Base-by-base conservation (phyloP, 2,113 vertebrate species). In the Tylochromis polylepis region DNA sequence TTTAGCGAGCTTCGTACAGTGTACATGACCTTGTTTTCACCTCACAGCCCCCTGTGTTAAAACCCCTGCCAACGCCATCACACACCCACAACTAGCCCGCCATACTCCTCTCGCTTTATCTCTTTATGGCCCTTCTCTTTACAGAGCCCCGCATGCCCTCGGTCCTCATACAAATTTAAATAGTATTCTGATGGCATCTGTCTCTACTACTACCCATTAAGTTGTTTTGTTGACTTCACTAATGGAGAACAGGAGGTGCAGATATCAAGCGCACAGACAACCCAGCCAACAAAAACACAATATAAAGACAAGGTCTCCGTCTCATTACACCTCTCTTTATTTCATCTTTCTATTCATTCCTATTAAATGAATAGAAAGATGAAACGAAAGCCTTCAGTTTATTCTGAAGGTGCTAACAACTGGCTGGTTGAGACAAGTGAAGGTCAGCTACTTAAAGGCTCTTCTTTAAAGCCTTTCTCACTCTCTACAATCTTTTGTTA, bases 1-100 rank as follows among this genome's bases (percentile, higher is more conserved):
- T 92, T 93, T 89, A 87, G 62, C 20, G 15, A 81, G 87, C 29
- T 86, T 87, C 80, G 67, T 58, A 56, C 24, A 72, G 78, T 51
- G 83, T 24, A 34, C 15, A 10, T 87, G 85, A 94, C 91, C 94
- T 88, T 92, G 87, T 87, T 91, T 85, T 92, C 86, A 94, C 88
- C 92, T 77, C 87, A 4, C 41, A n/a, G 60, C 82, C 77, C 59
- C 36, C 57, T n/a, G 41, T 57, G 88, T 80, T 83, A 62, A 82
- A 92, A 84, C 81, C 58, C 60, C 86, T 84, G 89, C 85, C 86
- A 90, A 87, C 87, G 84, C 81, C 78, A 72, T 86, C 65, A 84
- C 83, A 90, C 78, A 83, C 36, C 72, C 24, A 14, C 77, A 81
- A 85, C 82, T 72, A 20, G 8, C 8, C 62, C 29, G 14, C 65